Conservation (phyloP, 1,140 invertebrate species). For the Halesus radiatus region DNA sequence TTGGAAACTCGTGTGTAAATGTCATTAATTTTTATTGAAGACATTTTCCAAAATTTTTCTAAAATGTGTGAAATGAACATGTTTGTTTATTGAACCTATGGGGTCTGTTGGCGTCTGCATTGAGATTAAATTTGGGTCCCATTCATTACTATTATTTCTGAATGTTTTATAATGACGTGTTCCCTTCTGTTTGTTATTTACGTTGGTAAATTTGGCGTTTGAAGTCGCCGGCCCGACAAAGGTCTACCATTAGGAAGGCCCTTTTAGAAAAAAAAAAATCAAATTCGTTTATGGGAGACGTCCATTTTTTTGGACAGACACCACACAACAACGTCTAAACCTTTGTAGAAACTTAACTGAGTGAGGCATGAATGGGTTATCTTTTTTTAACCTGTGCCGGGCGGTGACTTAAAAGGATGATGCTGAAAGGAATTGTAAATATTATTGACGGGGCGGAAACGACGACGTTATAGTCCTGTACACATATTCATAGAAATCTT, state of each 20-base stretch:
- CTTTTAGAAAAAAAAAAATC: constrained; percentile 18
- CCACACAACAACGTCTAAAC: background rate
- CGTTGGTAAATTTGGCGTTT: constrained; percentile 51
- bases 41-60: too few relatives aligned
- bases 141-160: constrained; percentile 3
- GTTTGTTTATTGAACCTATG: background rate
- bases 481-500: background rate
- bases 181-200: constrained; percentile 53
- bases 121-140: background rate
- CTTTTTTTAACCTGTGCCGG: constrained; percentile 3
- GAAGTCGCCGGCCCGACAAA: constrained; percentile 44
- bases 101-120: constrained; percentile 12
- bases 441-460: constrained; percentile 37
- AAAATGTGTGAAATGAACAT: background rate
- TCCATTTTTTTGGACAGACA: background rate
- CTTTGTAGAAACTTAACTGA: background rate
- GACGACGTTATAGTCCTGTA: background rate
- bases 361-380: background rate
- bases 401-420: constrained; percentile 15
- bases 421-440: constrained; percentile 36
- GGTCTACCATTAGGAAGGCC: constrained; percentile 44
- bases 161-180: constrained; percentile 39
- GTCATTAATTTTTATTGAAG: too few relatives aligned
- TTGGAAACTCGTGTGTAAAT: too few relatives aligned
- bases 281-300: constrained; percentile 22